phyloP scores from a whole-genome alignment of 2,797 vertebrate species.

The Alca torda region DNA sequence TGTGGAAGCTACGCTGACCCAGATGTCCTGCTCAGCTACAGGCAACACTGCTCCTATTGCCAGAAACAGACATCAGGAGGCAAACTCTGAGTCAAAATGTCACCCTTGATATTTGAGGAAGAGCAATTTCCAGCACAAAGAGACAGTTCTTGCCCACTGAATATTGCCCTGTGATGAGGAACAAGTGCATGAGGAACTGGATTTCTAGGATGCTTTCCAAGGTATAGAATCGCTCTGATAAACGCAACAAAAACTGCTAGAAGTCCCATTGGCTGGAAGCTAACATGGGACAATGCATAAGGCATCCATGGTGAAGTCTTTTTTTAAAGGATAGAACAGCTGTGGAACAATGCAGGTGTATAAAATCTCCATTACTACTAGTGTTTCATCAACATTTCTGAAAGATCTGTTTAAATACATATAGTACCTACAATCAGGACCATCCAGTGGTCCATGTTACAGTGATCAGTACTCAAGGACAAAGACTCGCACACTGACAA shows the following conservation, averaged over 20 bases:
- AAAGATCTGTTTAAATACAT: background rate
- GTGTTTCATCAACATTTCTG: background rate
- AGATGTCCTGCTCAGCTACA: background rate
- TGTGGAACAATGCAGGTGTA: background rate
- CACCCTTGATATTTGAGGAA: background rate
- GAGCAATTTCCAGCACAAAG: background rate
- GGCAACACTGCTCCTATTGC: background rate
- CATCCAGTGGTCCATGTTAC: background rate
- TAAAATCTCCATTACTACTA: background rate
- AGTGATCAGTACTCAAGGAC: background rate
- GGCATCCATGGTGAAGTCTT: background rate
- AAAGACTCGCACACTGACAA: background rate
- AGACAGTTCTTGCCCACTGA: background rate
- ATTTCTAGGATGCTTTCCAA: background rate
- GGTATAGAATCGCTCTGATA: background rate
- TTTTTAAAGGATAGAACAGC: background rate
- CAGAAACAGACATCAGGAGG: background rate
- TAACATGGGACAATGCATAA: background rate
- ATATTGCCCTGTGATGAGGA: background rate
- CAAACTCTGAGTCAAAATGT: background rate
- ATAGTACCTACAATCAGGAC: background rate
- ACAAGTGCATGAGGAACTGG: background rate
- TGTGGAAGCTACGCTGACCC: background rate
- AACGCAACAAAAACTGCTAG: background rate
- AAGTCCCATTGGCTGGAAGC: background rate